A percentile compares a stretch with the other conserved stretches of the same genome.
Conservation (phyloP, 2,113 vertebrate genomes). For the Triplophysa dalaica region DNA sequence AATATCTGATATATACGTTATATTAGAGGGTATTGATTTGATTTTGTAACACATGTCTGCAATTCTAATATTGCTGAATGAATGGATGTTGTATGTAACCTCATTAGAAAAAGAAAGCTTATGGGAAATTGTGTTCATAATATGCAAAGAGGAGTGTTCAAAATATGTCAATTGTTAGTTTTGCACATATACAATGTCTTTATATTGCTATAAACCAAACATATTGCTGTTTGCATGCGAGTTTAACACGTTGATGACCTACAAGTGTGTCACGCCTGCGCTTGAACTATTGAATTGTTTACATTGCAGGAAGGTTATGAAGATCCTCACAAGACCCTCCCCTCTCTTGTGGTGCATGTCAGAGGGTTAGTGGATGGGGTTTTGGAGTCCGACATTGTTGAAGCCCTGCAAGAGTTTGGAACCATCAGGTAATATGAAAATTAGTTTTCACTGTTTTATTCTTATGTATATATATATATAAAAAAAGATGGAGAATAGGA, state of each 20-base stretch:
- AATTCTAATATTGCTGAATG: not conserved
- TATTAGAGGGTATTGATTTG: not conserved
- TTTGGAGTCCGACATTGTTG: slow-evolving; percentile 89
- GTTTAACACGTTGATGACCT: no score
- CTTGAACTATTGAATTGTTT: not conserved
- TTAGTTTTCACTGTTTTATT: no score
- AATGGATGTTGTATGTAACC: not conserved
- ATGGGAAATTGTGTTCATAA: no score
- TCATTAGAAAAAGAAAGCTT: no score
- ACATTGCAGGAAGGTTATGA: slow-evolving; percentile 83
- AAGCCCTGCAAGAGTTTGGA: slow-evolving; percentile 90
- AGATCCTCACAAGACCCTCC: slow-evolving; percentile 89
- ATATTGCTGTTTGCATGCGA: no score
- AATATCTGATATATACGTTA: not conserved
- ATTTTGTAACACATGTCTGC: not conserved
- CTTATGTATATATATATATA: no score
- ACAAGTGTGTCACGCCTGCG: not conserved
- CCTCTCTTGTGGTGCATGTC: slow-evolving; percentile 91
- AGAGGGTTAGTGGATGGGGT: slow-evolving; percentile 88
- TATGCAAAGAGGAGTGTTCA: no score
- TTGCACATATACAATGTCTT: no score
- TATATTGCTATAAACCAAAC: no score
- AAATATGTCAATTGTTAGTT: no score
- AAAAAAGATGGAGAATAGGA: no score
- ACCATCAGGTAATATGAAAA: slow-evolving; percentile 81